Base-by-base conservation (phyloP, 2,797 vertebrate genomes). In the Kryptolebias ocellatus region DNA sequence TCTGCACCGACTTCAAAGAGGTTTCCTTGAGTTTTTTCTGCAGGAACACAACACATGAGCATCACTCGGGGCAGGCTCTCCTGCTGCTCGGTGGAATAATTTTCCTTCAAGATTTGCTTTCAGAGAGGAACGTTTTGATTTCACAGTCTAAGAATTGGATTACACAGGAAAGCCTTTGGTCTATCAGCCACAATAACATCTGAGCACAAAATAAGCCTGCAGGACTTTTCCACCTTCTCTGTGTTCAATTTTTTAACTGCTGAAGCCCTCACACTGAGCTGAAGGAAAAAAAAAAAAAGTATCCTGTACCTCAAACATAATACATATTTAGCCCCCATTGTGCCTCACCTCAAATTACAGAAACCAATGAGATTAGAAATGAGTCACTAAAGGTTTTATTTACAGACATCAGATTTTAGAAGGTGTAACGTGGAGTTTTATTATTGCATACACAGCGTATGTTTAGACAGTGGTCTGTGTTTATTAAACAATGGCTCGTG, bases 11-110 rank as follows among this genome's bases (percentile, higher is more conserved):
- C 83, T 89, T 93, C 81, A 82, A 80, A 77, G 87, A 87, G 2
- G 76, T 49, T 12, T 93, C 90, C 54, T 90, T 87, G 34, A 94
- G 88, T 63, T 86, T 91, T 85, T 88, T 93, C 94, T 94, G 31
- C 69, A 64, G 64, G 69, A 77, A 84, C 53, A 73, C 31, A 80
- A 78, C 60, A 63, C 61, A 78, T 67, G 56, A 67, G 34, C 44
- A 67, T 83, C 47, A 57, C 42, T 73, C 27, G 53, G 49, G 5
- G 2, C 4, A 0, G 4, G 64, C 60, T 69, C 46, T 62, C 5
- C 5, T 47, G 75, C 46, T 4, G 55, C 62, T 49, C 34, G 1
- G 11, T 7, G 2, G 0, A 50, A 65, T 47, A 34, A 15, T 18
- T 54, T 31, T 49, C n/a, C 53, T 24, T 24, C 20, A 28, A 1